Evolutionary conservation across 2,113 vertebrate genomes (phyloP), one percentile per base, ranked within the genome.

Genomic region (Carettochelys insculpta): DNA sequence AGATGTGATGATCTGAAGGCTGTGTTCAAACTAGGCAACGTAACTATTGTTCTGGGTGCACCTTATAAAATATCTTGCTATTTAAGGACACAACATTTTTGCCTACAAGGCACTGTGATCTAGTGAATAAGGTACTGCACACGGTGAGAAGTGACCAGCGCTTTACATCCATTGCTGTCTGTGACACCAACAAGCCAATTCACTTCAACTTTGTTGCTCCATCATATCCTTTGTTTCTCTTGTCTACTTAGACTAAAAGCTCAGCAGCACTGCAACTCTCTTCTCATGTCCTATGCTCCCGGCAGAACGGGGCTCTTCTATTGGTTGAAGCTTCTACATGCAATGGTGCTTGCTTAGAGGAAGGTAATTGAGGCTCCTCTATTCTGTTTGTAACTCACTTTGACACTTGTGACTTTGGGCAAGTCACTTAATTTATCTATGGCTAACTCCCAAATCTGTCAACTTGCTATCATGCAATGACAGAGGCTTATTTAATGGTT

Each of bases 1-100:
- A 38, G n/a, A 4, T 1, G 1, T 1, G 2, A 65, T 19, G 11
- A 38, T 2, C 2, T 2, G 19, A 79, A 82, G 79, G 76, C 50
- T 0, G 0, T 0, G 1, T 6, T 38, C 41, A 77, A 31, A 43
- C 61, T 2, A 34, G 85, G 77, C 1, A 3, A 48, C 4, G 1
- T 0, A 3, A 43, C 82, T 38, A 9, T 38, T 11, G 52, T 41
- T 0, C 25, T 0, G n/a, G 0, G 29, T 3, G 0, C 0, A 1
- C 52, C 38, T 24, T 5, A 2, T 3, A 16, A 47, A 25, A 3
- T 5, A 45, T 3, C 2, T n/a, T 45, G 9, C 77, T 27, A 43
- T 75, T 16, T 50, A 25, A 47, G 52, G 29, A 58, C 29, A 27
- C 47, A 20, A 16, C 0, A 0, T 19, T 3, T 1, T 2, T 1